Conservation (phyloP, 2,113 vertebrate genomes). For the Melanerpes formicivorus region DNA sequence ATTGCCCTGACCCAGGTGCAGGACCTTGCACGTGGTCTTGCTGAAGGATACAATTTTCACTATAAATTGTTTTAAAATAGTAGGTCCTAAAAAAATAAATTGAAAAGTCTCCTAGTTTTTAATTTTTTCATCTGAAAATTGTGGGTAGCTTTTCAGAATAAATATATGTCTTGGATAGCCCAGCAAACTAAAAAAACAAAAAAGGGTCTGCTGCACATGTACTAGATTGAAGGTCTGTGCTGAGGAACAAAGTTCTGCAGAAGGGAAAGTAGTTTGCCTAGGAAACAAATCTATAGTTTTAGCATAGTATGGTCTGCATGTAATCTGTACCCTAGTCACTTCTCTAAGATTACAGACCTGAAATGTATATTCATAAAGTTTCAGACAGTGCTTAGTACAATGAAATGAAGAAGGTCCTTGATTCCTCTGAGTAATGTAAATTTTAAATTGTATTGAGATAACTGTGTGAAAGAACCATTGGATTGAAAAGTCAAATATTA, state of each 20-base stretch:
- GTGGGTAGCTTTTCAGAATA: neutral
- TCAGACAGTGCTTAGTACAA: neutral
- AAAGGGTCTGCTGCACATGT: neutral
- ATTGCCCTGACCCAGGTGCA: too few relatives aligned
- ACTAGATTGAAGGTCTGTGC: neutral
- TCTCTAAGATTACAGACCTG: neutral
- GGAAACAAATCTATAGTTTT: neutral
- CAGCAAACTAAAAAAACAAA: neutral
- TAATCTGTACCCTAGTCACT: constrained; percentile 9
- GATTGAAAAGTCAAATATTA: neutral
- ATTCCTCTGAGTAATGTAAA: neutral
- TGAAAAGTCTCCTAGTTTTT: neutral
- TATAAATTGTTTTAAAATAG: neutral
- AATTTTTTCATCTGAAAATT: neutral
- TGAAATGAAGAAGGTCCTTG: neutral
- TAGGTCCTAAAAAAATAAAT: neutral
- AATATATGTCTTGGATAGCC: neutral
- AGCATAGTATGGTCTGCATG: neutral
- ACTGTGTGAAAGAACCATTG: neutral
- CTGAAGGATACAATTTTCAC: neutral
- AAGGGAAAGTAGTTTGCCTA: neutral
- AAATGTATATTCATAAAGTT: constrained; percentile 39
- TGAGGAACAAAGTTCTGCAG: neutral
- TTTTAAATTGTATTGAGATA: neutral
- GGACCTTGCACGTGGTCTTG: neutral